These are phyloP conservation scores for Ceraclea dissimilis DNA, from an alignment of 2,888 invertebrate genomes.

Conservation along the genomic window DNA sequence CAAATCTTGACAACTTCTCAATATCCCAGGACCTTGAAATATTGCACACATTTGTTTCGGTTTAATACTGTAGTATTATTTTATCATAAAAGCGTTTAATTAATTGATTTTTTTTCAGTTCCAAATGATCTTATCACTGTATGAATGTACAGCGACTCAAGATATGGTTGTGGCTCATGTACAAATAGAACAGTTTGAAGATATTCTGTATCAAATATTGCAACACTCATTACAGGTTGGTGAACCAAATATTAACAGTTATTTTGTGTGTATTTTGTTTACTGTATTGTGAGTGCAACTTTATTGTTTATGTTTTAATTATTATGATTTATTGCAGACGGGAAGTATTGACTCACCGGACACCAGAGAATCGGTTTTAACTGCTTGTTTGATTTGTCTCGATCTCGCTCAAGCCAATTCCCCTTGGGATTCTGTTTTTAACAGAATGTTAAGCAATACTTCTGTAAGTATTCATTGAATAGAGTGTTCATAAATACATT, in stretches of 20 bases:
- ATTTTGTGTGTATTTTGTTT: too few relatives aligned
- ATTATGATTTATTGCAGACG: slow-evolving; percentile 31
- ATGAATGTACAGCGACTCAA: slow-evolving; percentile 40
- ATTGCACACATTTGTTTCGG: too few relatives aligned
- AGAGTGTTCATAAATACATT: too few relatives aligned
- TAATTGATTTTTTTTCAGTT: slow-evolving; percentile 35
- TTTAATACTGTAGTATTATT: too few relatives aligned
- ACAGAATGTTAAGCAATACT: slow-evolving; percentile 33
- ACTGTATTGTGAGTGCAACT: too few relatives aligned
- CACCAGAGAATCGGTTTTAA: slow-evolving; percentile 36
- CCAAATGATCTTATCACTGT: slow-evolving; percentile 41
- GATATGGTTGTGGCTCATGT: slow-evolving; percentile 40
- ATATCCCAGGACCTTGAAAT: too few relatives aligned
- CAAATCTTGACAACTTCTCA: too few relatives aligned
- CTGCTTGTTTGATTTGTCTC: slow-evolving; percentile 37
- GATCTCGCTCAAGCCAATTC: slow-evolving; percentile 34
- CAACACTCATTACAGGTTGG: slow-evolving; percentile 36
- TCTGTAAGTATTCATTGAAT: slow-evolving; percentile 16
- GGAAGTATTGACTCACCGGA: slow-evolving; percentile 37
- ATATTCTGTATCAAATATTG: slow-evolving; percentile 40
- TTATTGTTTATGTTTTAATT: neutral
- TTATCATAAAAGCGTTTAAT: too few relatives aligned
- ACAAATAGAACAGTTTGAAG: slow-evolving; percentile 41
- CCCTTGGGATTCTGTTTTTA: slow-evolving; percentile 38
- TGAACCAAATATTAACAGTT: too few relatives aligned